These are phyloP conservation scores for Laodelphax striatellus DNA, from an alignment of 1,140 invertebrate species.

Conservation along the genomic window DNA sequence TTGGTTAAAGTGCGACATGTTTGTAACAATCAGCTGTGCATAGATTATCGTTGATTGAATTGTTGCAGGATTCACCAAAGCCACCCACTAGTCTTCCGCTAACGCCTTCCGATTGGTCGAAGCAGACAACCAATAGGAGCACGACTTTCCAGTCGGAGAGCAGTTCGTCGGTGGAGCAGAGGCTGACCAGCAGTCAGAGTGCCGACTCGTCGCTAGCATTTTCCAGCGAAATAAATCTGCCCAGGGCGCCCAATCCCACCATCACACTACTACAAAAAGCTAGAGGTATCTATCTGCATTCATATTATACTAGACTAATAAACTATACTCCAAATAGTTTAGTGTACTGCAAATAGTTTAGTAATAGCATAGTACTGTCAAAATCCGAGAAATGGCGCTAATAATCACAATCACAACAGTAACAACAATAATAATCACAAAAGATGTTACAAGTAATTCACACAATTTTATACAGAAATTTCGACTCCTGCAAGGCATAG, in stretches of 20 bases:
- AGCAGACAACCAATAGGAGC: not conserved
- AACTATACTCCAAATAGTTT: no score
- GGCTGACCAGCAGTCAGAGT: conserved; percentile 16
- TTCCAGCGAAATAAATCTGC: conserved; percentile 41
- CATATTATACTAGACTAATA: no score
- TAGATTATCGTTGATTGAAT: not conserved
- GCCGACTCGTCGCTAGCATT: conserved; percentile 12
- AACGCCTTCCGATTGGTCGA: not conserved
- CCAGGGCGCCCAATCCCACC: conserved; percentile 74
- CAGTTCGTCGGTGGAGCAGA: not conserved
- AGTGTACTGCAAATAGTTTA: no score
- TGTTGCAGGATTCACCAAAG: conserved; percentile 6
- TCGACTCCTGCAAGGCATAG: no score
- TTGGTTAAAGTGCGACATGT: no score
- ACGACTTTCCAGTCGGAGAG: not conserved
- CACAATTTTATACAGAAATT: no score
- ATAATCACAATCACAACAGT: no score
- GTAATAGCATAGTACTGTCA: no score
- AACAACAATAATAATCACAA: no score
- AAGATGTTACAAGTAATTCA: no score
- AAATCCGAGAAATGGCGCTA: no score
- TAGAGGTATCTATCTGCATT: conserved; percentile 55
- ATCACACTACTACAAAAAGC: conserved; percentile 80
- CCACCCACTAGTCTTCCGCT: conserved; percentile 7
- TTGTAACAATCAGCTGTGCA: no score